Evolutionary conservation across 1,140 invertebrate species (phyloP), one percentile per base, ranked within the genome.

Genomic region (Ceratina calcarata): DNA sequence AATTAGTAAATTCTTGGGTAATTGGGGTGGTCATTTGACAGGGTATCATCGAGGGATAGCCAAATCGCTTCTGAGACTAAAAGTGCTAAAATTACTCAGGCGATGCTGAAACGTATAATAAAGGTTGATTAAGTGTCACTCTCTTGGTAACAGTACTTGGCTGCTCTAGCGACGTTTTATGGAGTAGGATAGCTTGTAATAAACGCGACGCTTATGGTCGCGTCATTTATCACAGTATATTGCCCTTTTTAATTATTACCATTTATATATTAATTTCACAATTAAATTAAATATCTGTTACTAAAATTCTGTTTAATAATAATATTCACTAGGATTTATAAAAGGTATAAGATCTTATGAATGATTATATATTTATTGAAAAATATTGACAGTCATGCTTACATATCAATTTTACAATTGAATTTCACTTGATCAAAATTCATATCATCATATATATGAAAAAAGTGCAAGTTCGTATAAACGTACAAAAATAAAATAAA

Each of bases 401-500:
- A 32, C 27, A 32, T 32, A 32, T 32, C 27, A 32, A 4, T 32
- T 10, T 45, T 10, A 45, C 37, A 45, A 8, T 8, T 45, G 37
- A 45, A 45, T 45, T 45, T 3, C 37, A 45, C 10, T 10, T 10
- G 8, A 45, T 45, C 6, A 45, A 45, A 45, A 45, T 45, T 45
- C 37, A 45, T 45, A 3, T 45, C 37, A 45, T 45, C 7, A n/a
- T 45, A 10, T 10, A 45, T 45, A 71, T 20, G 55, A 57, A 71
- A 13, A 10, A 24, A 60, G n/a, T 32, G 45, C 4, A 32, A 32
- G 27, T 32, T 32, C 27, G 4, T 32, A 32, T 32, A 32, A 32
- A 32, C 27, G 27, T 32, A 18, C 53, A 49, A 74, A 70, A 61
- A 65, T 73, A 55, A 24, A 72, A 75, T 80, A 80, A 83, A 80